phyloP scores from a whole-genome alignment of 2,113 vertebrate genomes.

The Pteropus alecto region DNA sequence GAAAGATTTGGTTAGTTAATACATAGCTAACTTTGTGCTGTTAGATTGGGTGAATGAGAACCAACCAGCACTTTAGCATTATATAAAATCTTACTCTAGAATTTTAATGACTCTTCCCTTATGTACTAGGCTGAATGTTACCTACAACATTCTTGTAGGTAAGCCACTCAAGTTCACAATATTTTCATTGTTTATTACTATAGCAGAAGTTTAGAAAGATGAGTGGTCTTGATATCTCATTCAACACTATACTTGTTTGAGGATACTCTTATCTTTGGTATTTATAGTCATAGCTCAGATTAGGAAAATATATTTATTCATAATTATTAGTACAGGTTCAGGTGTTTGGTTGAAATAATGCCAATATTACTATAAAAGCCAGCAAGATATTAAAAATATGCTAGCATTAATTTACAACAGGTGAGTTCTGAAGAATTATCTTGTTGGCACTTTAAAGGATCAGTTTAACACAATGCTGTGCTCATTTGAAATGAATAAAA shows the following conservation, averaged over 20 bases:
- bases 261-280: background rate
- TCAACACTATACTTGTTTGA: background rate
- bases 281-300: background rate
- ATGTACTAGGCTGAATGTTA: background rate
- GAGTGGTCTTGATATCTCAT: background rate
- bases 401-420: constrained; percentile 40
- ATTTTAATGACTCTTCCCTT: background rate
- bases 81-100: background rate
- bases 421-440: constrained; percentile 42
- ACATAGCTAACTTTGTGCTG: background rate
- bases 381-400: background rate
- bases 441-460: constrained; percentile 37
- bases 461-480: background rate
- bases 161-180: background rate
- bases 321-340: constrained; percentile 4
- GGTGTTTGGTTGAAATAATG: background rate
- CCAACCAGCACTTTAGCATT: background rate
- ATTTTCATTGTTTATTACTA: background rate
- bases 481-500: constrained; percentile 41
- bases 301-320: background rate
- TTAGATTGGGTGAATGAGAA: background rate
- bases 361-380: constrained; percentile 25
- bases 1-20: background rate
- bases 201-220: background rate
- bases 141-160: too few species aligned